phyloP scores from a whole-genome alignment of 2,888 invertebrate genomes.

The Heliconius erato region DNA sequence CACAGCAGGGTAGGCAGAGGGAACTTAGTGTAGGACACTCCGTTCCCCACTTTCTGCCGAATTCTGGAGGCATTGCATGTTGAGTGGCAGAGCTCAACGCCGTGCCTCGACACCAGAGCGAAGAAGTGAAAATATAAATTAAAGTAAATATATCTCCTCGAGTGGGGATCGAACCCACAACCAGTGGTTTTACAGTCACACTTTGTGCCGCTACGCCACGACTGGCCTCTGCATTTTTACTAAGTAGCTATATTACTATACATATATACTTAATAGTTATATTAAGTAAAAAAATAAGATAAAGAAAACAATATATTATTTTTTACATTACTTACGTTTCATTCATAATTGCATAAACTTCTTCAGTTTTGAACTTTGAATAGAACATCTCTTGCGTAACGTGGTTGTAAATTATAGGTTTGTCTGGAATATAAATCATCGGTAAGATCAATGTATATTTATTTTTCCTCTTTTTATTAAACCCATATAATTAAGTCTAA shows the following conservation, averaged over 20 bases:
- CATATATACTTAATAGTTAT: background rate
- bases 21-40: no score
- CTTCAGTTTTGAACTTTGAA: conserved; percentile 68
- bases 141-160: no score
- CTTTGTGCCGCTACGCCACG: no score
- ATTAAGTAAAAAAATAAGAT: background rate
- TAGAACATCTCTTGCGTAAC: conserved; percentile 63
- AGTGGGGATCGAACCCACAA: no score
- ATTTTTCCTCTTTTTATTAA: background rate
- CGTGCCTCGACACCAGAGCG: no score
- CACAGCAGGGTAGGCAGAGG: no score
- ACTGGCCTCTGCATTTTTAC: no score
- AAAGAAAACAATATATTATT: background rate
- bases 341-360: conserved; percentile 76
- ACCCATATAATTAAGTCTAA: background rate
- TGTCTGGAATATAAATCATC: conserved; percentile 66
- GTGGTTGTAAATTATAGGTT: conserved; percentile 69
- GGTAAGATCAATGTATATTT: background rate
- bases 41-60: no score
- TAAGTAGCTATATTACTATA: background rate
- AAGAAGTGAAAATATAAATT: no score
- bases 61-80: no score
- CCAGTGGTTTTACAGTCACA: no score
- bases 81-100: no score
- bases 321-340: conserved; percentile 69